A percentile compares a stretch with the other conserved stretches of the same genome.
Conservation (phyloP, 1,140 invertebrate genomes). For the Lamellibrachia luymesi region DNA sequence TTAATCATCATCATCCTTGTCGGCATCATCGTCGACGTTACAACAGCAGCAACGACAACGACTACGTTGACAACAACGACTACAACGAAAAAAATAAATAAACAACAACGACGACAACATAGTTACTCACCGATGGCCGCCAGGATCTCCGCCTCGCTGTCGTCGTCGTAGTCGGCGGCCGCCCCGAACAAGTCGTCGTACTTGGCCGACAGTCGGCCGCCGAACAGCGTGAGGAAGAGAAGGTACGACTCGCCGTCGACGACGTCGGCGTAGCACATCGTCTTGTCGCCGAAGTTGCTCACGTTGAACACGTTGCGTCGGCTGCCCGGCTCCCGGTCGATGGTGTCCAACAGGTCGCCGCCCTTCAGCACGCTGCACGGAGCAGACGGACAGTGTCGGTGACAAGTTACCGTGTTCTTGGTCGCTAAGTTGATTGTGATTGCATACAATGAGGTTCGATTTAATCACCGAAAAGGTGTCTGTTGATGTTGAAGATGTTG, state of each 20-base stretch:
- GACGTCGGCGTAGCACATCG: slow-evolving; percentile 53
- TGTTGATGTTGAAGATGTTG: too few relatives aligned
- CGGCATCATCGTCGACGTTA: not conserved
- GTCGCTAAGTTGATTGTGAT: too few relatives aligned
- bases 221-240: slow-evolving; percentile 50
- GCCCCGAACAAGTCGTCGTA: slow-evolving; percentile 56
- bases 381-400: not conserved
- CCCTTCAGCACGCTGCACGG: not conserved
- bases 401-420: not conserved
- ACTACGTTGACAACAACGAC: not conserved
- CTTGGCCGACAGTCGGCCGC: slow-evolving; percentile 47
- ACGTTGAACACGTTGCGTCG: slow-evolving; percentile 32
- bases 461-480: too few relatives aligned
- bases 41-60: not conserved
- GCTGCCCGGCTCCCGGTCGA: not conserved
- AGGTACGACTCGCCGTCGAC: slow-evolving; percentile 43
- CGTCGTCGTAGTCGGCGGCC: slow-evolving; percentile 36
- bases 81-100: slow-evolving; percentile 3
- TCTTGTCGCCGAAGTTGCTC: slow-evolving; percentile 54
- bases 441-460: too few relatives aligned
- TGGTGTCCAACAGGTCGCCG: not conserved
- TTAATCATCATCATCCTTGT: not conserved
- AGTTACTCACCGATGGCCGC: slow-evolving; percentile 42
- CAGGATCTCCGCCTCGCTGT: slow-evolving; percentile 40
- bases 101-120: not conserved